Percentiles rank a stretch among this genome's conserved stretches.
Evolutionary conservation across 2,797 vertebrate species (phyloP).

Genomic region (Gambelia wislizenii): DNA sequence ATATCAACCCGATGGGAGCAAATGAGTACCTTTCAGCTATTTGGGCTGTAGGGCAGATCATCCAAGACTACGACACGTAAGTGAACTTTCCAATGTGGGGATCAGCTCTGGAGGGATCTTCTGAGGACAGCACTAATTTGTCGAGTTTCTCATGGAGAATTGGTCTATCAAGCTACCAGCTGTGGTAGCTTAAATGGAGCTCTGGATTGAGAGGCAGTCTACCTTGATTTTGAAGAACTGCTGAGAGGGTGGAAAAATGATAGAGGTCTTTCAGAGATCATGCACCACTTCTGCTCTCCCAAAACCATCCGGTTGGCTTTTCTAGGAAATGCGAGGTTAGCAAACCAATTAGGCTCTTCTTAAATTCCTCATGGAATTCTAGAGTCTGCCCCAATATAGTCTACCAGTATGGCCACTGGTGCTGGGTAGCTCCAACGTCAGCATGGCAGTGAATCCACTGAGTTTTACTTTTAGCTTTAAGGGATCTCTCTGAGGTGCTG

Average conservation of each 20-base stretch:
- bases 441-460: too few species aligned
- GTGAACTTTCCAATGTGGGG: slow-evolving; percentile 34
- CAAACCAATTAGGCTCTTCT: background rate
- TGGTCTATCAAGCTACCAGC: background rate
- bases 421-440: too few species aligned
- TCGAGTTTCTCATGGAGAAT: background rate
- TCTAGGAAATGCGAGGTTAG: too few species aligned
- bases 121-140: background rate
- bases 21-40: slow-evolving; percentile 96
- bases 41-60: slow-evolving; percentile 98
- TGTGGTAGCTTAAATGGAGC: background rate
- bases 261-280: too few species aligned
- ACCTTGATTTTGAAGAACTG: background rate
- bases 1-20: slow-evolving; percentile 96
- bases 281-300: too few species aligned
- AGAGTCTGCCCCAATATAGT: too few species aligned
- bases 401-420: too few species aligned
- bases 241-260: too few species aligned
- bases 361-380: background rate
- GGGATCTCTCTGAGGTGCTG: too few species aligned
- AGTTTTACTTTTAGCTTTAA: too few species aligned
- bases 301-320: too few species aligned
- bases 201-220: background rate
- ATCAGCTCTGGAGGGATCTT: background rate
- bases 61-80: slow-evolving; percentile 99